Conservation (phyloP, 2,113 vertebrate genomes). For the Zosterops hypoxanthus region DNA sequence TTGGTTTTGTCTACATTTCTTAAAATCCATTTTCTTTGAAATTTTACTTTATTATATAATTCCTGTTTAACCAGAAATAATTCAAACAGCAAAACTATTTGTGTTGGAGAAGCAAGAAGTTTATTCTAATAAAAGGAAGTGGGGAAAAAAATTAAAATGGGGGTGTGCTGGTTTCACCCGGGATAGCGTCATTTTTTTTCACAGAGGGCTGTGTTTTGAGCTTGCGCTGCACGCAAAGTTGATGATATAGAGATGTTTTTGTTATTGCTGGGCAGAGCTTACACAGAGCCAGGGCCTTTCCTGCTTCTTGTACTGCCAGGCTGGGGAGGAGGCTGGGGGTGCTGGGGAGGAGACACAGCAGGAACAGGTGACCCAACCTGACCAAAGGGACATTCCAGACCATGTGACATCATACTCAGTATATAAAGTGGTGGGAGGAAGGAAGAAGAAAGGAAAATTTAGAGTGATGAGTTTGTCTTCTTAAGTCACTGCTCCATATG, state of each 20-base stretch:
- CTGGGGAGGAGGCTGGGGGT: background rate
- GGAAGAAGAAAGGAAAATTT: background rate
- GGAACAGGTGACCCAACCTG: background rate
- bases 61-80: background rate
- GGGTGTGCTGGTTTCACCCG: background rate
- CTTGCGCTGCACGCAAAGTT: background rate
- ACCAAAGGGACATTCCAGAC: background rate
- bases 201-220: background rate
- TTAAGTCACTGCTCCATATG: rapidly evolving
- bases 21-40: background rate
- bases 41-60: background rate
- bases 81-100: background rate
- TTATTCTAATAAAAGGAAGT: background rate
- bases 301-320: rapidly evolving
- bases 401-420: rapidly evolving
- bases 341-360: background rate
- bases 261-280: background rate
- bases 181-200: background rate
- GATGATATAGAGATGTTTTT: background rate
- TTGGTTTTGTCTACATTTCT: background rate
- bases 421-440: rapidly evolving
- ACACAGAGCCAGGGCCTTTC: background rate
- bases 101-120: background rate
- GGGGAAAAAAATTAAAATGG: background rate
- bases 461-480: background rate